These are phyloP conservation scores for Ivindomyrus marchei DNA, from an alignment of 2,113 vertebrate species.

Conservation along the genomic window DNA sequence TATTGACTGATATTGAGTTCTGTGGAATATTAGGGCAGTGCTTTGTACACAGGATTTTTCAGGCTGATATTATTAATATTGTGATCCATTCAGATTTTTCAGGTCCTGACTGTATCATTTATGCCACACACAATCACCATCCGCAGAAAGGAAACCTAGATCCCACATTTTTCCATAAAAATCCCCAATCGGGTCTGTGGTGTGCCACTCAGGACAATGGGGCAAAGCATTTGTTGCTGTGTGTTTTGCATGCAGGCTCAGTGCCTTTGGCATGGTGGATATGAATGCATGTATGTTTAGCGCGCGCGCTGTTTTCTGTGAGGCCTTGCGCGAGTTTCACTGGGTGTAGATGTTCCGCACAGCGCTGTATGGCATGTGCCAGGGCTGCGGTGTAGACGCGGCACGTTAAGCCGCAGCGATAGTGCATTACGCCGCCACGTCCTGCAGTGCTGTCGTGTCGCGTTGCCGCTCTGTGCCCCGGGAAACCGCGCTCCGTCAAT, in stretches of 20 bases:
- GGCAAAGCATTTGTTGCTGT: not conserved
- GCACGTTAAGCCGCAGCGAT: not conserved
- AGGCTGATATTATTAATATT: not conserved
- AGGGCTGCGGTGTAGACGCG: not conserved
- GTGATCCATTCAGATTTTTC: not conserved
- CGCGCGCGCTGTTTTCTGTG: not conserved
- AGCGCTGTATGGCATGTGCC: not conserved
- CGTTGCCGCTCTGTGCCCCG: not conserved
- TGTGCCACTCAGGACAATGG: not conserved
- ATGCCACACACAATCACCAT: not conserved
- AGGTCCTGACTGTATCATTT: not conserved
- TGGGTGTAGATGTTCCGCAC: not conserved
- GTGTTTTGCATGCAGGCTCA: not conserved
- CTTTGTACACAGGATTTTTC: not conserved
- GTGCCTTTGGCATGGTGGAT: not conserved
- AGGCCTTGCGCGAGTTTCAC: not conserved
- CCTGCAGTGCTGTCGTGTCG: not conserved
- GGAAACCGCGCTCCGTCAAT: not conserved
- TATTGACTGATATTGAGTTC: not conserved
- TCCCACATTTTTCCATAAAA: not conserved
- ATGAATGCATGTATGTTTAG: not conserved
- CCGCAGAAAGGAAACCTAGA: not conserved
- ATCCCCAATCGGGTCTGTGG: not conserved
- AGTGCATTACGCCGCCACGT: not conserved
- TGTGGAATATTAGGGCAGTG: not conserved